Conservation (phyloP, 2,888 invertebrate genomes). For the Leptopilina myrica region DNA sequence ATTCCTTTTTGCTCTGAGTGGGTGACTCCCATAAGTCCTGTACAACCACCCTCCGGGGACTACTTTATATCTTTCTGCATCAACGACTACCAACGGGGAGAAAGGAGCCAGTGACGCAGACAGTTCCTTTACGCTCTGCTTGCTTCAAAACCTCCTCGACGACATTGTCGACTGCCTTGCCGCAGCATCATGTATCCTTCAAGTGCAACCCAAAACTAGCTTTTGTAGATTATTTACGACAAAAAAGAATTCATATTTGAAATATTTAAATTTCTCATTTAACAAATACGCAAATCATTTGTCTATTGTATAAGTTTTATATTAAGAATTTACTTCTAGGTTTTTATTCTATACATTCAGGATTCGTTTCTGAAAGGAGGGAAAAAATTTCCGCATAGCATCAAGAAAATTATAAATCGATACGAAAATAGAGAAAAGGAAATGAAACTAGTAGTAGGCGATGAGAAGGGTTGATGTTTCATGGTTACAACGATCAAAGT, state of each 20-base stretch:
- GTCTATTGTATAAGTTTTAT: too few relatives aligned
- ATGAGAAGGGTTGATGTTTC: slow-evolving; percentile 20
- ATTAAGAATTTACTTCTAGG: too few relatives aligned
- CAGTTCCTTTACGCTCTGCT: slow-evolving; percentile 35
- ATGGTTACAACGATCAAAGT: slow-evolving; percentile 24
- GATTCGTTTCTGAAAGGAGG: too few relatives aligned
- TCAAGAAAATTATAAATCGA: neutral
- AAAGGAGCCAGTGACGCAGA: slow-evolving; percentile 28
- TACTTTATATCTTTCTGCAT: slow-evolving; percentile 36
- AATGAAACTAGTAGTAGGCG: slow-evolving; percentile 3
- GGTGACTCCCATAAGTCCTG: slow-evolving; percentile 23
- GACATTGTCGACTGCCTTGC: slow-evolving; percentile 12
- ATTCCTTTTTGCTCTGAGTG: slow-evolving; percentile 1
- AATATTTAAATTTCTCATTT: too few relatives aligned
- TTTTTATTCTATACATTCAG: too few relatives aligned
- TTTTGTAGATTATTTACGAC: too few relatives aligned
- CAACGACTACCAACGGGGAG: slow-evolving; percentile 30
- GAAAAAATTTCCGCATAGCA: neutral
- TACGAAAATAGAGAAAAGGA: slow-evolving; percentile 9
- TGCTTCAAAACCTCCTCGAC: slow-evolving; percentile 16
- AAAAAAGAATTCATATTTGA: too few relatives aligned
- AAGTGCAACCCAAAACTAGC: slow-evolving; percentile 4
- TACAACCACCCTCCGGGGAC: slow-evolving; percentile 21
- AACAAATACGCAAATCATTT: too few relatives aligned
- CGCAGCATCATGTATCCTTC: neutral